These are phyloP conservation scores for Mylabris sibirica DNA, from an alignment of 2,888 invertebrate genomes.

Conservation along the genomic window DNA sequence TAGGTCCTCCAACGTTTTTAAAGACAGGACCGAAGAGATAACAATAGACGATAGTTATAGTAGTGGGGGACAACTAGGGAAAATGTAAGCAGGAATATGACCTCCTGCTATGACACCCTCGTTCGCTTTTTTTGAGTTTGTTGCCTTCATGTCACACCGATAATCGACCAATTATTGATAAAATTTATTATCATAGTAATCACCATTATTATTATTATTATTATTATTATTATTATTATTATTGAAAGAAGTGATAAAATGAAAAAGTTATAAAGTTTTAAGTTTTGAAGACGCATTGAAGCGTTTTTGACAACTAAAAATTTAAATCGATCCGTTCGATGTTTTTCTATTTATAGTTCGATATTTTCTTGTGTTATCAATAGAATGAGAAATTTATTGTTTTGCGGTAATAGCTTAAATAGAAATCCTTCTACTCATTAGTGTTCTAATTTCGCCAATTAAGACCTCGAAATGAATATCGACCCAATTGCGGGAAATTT, in stretches of 20 bases:
- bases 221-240: not conserved
- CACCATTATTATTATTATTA: not conserved
- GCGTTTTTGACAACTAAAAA: not conserved
- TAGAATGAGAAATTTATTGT: no score
- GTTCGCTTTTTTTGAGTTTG: not conserved
- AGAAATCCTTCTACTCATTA: not conserved
- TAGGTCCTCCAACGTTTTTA: slow-evolving; percentile 33
- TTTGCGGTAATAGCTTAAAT: not conserved
- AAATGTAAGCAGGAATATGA: not conserved
- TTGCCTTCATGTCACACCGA: not conserved
- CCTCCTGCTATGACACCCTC: slow-evolving; percentile 5
- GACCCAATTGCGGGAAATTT: slow-evolving; percentile 6
- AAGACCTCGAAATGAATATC: slow-evolving; percentile 4
- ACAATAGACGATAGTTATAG: slow-evolving; percentile 21
- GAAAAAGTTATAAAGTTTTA: not conserved
- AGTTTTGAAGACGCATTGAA: not conserved
- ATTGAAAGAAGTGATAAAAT: not conserved
- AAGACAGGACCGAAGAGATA: slow-evolving; percentile 32
- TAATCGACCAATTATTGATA: slow-evolving; percentile 6
- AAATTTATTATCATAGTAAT: not conserved
- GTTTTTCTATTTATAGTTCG: not conserved
- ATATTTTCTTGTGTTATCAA: not conserved
- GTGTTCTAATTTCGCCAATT: not conserved
- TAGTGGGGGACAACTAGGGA: slow-evolving; percentile 23
- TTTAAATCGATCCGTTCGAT: not conserved